A percentile compares a stretch with the other conserved stretches of the same genome.
Conservation (phyloP, 2,888 invertebrate genomes). For the Digitonthophagus gazella region DNA sequence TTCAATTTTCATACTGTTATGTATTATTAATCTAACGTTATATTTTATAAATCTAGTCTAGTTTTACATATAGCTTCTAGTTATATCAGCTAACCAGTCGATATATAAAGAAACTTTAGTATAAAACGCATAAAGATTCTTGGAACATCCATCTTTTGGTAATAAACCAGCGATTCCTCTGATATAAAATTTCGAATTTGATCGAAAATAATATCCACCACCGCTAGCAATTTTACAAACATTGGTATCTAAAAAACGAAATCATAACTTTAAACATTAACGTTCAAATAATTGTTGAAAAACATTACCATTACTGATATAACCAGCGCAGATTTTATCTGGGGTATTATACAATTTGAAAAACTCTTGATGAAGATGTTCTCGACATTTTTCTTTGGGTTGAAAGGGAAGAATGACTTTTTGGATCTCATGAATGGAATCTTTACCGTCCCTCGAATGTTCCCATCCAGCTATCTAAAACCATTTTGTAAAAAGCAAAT, state of each 20-base stretch:
- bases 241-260: slow-evolving; percentile 49
- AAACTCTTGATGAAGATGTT: slow-evolving; percentile 27
- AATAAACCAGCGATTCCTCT: slow-evolving; percentile 51
- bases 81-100: slow-evolving; percentile 12
- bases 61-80: slow-evolving; percentile 4
- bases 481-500: slow-evolving; percentile 35
- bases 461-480: slow-evolving; percentile 44
- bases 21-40: too few species aligned
- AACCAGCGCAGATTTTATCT: slow-evolving; percentile 36
- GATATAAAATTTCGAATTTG: slow-evolving; percentile 45
- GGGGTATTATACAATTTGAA: slow-evolving; percentile 22
- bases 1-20: too few species aligned
- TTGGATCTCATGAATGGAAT: slow-evolving; percentile 35
- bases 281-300: background rate
- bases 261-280: too few species aligned
- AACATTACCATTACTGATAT: slow-evolving; percentile 26
- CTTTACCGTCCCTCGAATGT: slow-evolving; percentile 34
- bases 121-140: slow-evolving; percentile 44
- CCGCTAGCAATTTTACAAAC: slow-evolving; percentile 55
- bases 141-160: slow-evolving; percentile 39
- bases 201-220: slow-evolving; percentile 46
- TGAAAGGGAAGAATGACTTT: slow-evolving; percentile 30
- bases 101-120: slow-evolving; percentile 43
- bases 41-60: too few species aligned
- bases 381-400: slow-evolving; percentile 23